Conservation (phyloP, 2,888 invertebrate genomes). For the Caenorhabditis uteleia region DNA sequence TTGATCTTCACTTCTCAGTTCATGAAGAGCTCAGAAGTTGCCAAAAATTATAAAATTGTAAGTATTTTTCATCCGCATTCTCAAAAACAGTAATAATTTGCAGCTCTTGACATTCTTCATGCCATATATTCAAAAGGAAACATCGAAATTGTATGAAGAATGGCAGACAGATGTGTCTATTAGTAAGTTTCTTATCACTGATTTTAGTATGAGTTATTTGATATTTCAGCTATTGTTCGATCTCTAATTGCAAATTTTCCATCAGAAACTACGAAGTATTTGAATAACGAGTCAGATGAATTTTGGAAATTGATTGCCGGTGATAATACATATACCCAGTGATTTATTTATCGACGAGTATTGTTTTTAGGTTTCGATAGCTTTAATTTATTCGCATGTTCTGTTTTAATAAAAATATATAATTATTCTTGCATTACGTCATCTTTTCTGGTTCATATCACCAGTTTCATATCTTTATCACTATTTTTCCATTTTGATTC, state of each 20-base stretch:
- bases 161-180: conserved; percentile 11
- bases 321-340: too few species aligned
- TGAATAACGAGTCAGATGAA: conserved; percentile 3
- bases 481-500: neutral
- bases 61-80: neutral
- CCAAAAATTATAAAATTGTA: conserved; percentile 5
- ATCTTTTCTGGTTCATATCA: neutral
- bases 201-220: too few species aligned
- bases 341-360: too few species aligned
- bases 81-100: neutral
- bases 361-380: too few species aligned
- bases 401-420: conserved; percentile 1
- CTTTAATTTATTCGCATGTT: neutral
- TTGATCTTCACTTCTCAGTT: too few species aligned
- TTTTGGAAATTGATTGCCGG: conserved; percentile 23
- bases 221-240: too few species aligned
- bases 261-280: neutral
- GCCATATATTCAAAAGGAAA: conserved; percentile 7
- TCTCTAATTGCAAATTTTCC: conserved; percentile 10
- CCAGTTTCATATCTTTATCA: neutral
- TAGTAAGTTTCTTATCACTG: conserved; percentile 5
- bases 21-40: conserved; percentile 3
- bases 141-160: neutral
- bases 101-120: conserved; percentile 13
- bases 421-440: neutral